Base-by-base conservation (phyloP, 2,888 invertebrate genomes). In the Heliconius ismenius region DNA sequence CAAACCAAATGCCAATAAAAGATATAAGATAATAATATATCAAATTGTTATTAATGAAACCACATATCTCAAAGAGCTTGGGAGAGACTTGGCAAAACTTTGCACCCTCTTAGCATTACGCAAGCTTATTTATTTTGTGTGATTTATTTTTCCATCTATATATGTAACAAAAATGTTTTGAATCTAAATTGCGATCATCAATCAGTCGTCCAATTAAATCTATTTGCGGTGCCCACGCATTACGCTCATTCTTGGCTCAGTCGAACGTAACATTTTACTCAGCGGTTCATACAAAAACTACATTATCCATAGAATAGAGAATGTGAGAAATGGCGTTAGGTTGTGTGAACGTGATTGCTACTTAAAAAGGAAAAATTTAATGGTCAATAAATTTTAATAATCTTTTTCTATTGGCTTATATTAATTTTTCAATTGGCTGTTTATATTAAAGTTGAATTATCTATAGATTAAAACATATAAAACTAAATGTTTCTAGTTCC, bases 281-380 rank as follows among this genome's bases (percentile, higher is more conserved):
- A 83, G 72, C 88, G 85, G 84, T 84, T 82, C 82, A 85, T 86
- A 86, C 86, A 87, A 88, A 87, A 87, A 84, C 84, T 85, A 87
- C 88, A 87, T 89, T 63, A 73, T 43, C 60, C 73, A 63, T 26
- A 73, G 73, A 73, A 73, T 73, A 73, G 26, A 39, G 43, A 62
- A 62, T 43, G 26, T 43, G 26, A 73, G 73, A 73, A 73, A 62
- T 73, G 73, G 73, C 62, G 39, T 73, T 62, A 62, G 13, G 26
- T 36, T 73, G 73, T 24, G n/a, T 26, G 24, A 36, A 72, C 39
- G 60, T 62, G 18, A 7, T 63, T 63, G 10, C 26, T 62, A 21
- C 26, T 63, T 26, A 26, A 18, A 63, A 73, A 62, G 39, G 36
- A 36, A 15, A 58, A 13, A 70, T 36, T 32, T 28, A 70, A 43